Percentiles rank a stretch among this genome's conserved stretches.
phyloP scores from a whole-genome alignment of 1,140 invertebrate genomes.

The Hyles euphorbiae region DNA sequence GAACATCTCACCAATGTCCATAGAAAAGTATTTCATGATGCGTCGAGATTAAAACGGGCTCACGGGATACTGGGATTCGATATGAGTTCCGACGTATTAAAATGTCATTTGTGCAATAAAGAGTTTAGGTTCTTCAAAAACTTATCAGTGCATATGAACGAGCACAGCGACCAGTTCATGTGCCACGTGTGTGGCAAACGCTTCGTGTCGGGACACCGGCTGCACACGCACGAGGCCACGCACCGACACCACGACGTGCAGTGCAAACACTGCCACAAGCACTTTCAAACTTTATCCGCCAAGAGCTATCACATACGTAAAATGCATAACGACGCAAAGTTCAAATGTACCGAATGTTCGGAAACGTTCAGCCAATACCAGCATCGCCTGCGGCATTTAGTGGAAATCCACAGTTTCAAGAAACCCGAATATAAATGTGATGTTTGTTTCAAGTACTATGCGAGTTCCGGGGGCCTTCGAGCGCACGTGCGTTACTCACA shows the following conservation, averaged over 20 bases:
- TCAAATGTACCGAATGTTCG: conserved; percentile 14
- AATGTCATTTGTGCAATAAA: conserved; percentile 14
- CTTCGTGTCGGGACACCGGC: conserved; percentile 12
- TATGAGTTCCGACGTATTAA: conserved; percentile 11
- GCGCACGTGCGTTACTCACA: conserved; percentile 10
- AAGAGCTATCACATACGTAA: conserved; percentile 13
- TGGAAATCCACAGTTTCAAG: conserved; percentile 13
- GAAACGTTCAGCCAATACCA: conserved; percentile 16
- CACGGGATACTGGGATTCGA: conserved; percentile 18
- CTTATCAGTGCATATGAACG: conserved; percentile 19
- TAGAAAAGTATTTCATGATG: conserved; percentile 2
- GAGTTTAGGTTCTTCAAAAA: conserved; percentile 21
- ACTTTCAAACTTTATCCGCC: conserved; percentile 4
- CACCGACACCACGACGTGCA: conserved; percentile 4
- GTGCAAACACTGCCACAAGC: conserved; percentile 17
- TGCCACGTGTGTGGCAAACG: conserved; percentile 20
- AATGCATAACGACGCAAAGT: conserved; percentile 11
- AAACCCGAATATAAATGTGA: conserved; percentile 27
- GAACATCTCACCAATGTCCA: neutral
- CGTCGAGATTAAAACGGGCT: conserved; percentile 4
- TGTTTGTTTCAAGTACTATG: conserved; percentile 8
- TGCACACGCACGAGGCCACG: conserved; percentile 14
- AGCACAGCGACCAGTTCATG: conserved; percentile 13
- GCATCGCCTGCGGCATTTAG: conserved; percentile 15
- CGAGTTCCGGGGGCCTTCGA: conserved; percentile 6